Base-by-base conservation (phyloP, 2,797 vertebrate species). In the Heteromormyrus szaboi region DNA sequence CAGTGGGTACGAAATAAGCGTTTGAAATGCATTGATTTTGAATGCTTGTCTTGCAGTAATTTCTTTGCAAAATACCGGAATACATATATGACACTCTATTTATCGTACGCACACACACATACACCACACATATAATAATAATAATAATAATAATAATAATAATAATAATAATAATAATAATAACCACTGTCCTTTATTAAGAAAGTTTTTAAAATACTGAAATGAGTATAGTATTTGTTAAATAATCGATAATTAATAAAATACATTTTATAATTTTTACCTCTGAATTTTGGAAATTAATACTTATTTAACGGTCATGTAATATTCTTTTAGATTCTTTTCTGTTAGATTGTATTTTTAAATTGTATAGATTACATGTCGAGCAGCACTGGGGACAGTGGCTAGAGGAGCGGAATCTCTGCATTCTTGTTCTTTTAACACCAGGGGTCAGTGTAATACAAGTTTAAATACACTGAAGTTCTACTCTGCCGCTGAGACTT, bases 401-500 rank as follows among this genome's bases (percentile, higher is more conserved):
- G 76, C 11, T 46, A 44, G 44, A 46, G 8, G 41, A 46, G 41
- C 72, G 17, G 50, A 29, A n/a, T 83, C 44, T 3, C 50, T 86
- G 25, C 53, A 59, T 41, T 44, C 4, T 33, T 17, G 12, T n/a
- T 3, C 5, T 59, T 41, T 41, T 19, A 41, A 11, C 95, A 91
- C 85, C 90, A 95, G 95, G 92, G 92, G 96, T 92, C 95, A 0
- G 90, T 92, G 90, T 91, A 93, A 93, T 50, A 94, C 93, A 93
- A 91, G 29, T 92, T 91, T 22, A 86, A 14, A 54, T 86, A 19
- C 51, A 50, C 14, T 2, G 90, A 90, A 89, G 89, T 91, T 91
- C 90, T 87, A 50, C 53, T 50, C 2, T 14, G 44, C 44, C n/a
- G 46, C 41, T 29, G 17, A 50, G 44, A 51, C 83, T 25, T 85